Evolutionary conservation across 2,888 invertebrate species (phyloP), one percentile per base, ranked within the genome.

Genomic region (Meandrusa payeni): DNA sequence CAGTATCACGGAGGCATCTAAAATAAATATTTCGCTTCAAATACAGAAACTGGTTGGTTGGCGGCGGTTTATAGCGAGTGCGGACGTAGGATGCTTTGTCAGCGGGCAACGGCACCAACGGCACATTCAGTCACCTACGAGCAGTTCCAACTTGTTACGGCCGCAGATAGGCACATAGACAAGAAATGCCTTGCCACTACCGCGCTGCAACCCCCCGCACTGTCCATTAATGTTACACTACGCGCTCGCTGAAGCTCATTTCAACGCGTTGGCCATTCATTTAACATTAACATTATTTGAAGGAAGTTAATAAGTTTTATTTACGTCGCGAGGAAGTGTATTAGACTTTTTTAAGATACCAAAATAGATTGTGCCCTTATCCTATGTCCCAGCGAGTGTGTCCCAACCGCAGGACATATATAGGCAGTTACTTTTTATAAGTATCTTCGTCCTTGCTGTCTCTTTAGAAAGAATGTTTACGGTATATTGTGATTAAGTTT

Each of bases 21-120:
- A 42, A 42, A 42, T 42, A 42, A 42, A 42, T 42, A 42, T 36
- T 42, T 42, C 36, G 29, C 36, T 42, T 42, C 29, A 36, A 36
- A 42, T 42, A 42, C 36, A 42, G 42, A 42, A 42, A 42, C 42
- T 36, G 42, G 42, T 42, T 41, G 34, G 41, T 41, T 33, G 13
- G 33, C 28, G 27, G 17, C 24, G 28, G 34, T 20, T 33, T 33
- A 32, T 31, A 32, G 32, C 31, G 40, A 40, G 33, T 36, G 36
- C 42, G 36, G 27, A 26, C 32, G 23, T 22, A 36, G 12, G 29
- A 24, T 13, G 19, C 42, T 42, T 42, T 42, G 42, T 42, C 29
- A 36, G 42, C 39, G 39, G 42, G 28, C 42, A 42, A 42, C 42
- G 42, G 42, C 42, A 42, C 42, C 23, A 24, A 28, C 29, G 34